phyloP scores from a whole-genome alignment of 2,113 vertebrate species.

The Lampris megalopsis region DNA sequence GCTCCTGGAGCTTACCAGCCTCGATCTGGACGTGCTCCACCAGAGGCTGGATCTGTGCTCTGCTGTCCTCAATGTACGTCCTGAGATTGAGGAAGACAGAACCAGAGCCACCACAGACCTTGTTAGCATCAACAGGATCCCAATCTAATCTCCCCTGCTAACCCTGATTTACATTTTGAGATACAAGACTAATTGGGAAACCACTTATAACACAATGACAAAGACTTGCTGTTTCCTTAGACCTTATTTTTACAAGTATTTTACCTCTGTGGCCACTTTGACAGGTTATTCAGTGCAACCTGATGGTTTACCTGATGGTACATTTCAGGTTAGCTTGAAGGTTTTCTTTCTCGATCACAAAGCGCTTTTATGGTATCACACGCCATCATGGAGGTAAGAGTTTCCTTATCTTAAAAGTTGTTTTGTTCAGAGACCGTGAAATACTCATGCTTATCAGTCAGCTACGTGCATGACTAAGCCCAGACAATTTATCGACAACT shows the following conservation, averaged over 20 bases:
- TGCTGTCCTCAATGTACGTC: conserved; percentile 65
- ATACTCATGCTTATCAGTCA: not conserved
- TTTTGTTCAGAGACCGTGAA: not conserved
- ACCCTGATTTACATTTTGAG: not conserved
- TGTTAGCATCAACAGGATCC: not conserved
- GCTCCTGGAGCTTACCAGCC: conserved; percentile 67
- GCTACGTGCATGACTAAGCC: too few relatives aligned
- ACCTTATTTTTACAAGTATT: too few relatives aligned
- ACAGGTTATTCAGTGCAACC: too few relatives aligned
- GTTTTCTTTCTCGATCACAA: too few relatives aligned
- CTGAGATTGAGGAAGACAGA: conserved; percentile 35
- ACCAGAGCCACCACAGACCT: not conserved
- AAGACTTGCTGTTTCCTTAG: too few relatives aligned
- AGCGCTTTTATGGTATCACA: too few relatives aligned
- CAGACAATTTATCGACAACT: too few relatives aligned
- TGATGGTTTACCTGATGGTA: too few relatives aligned
- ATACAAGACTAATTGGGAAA: not conserved
- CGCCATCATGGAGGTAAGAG: too few relatives aligned
- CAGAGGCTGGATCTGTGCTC: conserved; percentile 68
- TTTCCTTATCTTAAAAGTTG: not conserved
- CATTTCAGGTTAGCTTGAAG: too few relatives aligned
- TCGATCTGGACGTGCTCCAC: conserved; percentile 53
- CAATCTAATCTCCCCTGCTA: not conserved
- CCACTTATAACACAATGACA: not conserved
- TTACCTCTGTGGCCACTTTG: too few relatives aligned